phyloP scores from a whole-genome alignment of 2,797 vertebrate genomes.

The Lemur catta region DNA sequence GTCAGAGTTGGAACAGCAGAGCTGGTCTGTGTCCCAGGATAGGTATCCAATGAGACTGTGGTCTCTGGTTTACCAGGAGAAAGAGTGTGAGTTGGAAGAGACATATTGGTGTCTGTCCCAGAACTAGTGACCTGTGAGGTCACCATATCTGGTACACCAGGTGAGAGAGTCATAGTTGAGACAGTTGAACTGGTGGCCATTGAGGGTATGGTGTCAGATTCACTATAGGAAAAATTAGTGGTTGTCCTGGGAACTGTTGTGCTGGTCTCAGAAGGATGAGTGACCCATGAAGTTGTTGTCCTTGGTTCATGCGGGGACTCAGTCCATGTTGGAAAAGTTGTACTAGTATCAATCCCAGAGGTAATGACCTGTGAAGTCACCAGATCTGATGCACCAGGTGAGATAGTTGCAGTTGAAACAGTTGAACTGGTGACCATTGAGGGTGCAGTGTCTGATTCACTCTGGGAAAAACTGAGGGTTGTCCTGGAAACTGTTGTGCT shows the following conservation, averaged over 20 bases:
- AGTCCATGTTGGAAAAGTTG: background rate
- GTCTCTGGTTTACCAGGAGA: background rate
- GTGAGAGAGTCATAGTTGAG: background rate
- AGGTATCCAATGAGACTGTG: no score
- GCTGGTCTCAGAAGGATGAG: background rate
- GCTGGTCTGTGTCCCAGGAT: background rate
- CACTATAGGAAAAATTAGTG: background rate
- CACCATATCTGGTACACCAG: no score
- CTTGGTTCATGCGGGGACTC: background rate
- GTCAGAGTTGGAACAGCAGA: background rate
- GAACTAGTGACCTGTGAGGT: background rate
- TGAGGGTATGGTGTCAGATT: background rate
- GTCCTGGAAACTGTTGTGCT: background rate
- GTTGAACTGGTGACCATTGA: background rate
- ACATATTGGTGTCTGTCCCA: background rate
- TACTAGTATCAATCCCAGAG: background rate
- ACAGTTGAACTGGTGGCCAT: background rate
- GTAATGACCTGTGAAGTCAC: background rate
- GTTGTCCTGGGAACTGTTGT: background rate
- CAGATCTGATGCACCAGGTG: no score
- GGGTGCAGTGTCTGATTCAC: background rate
- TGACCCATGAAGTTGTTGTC: background rate
- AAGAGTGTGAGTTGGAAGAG: background rate
- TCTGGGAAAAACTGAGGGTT: background rate
- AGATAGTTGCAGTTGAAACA: background rate